Base-by-base conservation (phyloP, 1,140 invertebrate species). In the Pogonognathellus flavescens region DNA sequence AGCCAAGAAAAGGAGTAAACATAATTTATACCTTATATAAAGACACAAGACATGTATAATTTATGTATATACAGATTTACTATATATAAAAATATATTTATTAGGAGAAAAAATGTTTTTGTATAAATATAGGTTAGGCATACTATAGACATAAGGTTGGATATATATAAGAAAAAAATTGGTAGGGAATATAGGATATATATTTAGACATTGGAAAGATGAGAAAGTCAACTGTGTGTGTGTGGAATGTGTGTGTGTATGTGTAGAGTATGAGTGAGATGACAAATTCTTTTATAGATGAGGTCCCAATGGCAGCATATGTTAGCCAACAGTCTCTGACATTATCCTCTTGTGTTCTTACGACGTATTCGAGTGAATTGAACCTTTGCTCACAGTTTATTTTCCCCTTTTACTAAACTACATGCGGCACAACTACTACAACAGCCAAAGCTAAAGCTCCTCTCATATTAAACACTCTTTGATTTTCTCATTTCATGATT, bases 231-330 rank as follows among this genome's bases (percentile, higher is more conserved):
- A 66, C 20, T 66, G 16, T 16, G 16, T 41, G 53, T 16, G 11
- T 14, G 53, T 16, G 1, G 53, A 55, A 16, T 55, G 53, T 66
- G 25, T 66, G 25, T 66, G 25, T 66, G 62, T 25, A 18, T 60
- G 57, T 60, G 22, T 22, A 70, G 22, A 25, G 41, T 41, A 7
- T 5, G 52, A 57, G 53, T 55, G 80, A 81, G 80, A 81, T 81
- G 80, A 81, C 80, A 81, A 81, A 81, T 81, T 81, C 80, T 81
- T 81, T 81, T 81, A 81, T 81, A 52, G 80, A 81, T 81, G 80
- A 81, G 80, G 80, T 81, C 80, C 80, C 80, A 81, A 81, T 81
- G 80, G 80, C 55, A 55, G 80, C 80, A 81, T 81, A 81, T 81
- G 80, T 81, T 81, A 81, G 80, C 80, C 80, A 81, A 81, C 80